phyloP scores from a whole-genome alignment of 2,888 invertebrate genomes.

The Steinernema hermaphroditum region DNA sequence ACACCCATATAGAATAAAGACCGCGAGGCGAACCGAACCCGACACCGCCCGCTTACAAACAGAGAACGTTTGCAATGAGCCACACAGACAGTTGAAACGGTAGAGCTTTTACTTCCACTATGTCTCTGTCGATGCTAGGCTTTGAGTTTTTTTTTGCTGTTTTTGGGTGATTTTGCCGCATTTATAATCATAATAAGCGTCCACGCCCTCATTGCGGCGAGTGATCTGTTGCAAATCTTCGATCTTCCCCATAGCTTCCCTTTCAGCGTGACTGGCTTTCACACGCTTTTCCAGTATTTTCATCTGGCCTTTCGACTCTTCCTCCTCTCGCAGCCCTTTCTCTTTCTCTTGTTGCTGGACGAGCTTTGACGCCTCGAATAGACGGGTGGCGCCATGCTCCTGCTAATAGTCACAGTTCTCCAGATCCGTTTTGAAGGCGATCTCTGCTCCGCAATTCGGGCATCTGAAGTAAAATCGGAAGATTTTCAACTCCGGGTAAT shows the following conservation, averaged over 20 bases:
- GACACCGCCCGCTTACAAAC: too few relatives aligned
- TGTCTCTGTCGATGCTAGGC: too few relatives aligned
- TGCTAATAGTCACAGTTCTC: slow-evolving; percentile 90
- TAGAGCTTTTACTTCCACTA: too few relatives aligned
- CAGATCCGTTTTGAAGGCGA: slow-evolving; percentile 97
- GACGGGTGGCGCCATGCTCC: slow-evolving; percentile 97
- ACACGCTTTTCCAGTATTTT: slow-evolving; percentile 90
- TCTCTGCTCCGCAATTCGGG: slow-evolving; percentile 95
- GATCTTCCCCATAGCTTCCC: slow-evolving; percentile 81
- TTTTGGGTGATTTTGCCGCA: too few relatives aligned
- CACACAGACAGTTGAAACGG: too few relatives aligned
- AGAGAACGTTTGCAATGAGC: too few relatives aligned
- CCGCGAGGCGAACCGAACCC: too few relatives aligned
- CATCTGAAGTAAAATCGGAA: slow-evolving; percentile 94
- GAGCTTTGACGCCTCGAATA: slow-evolving; percentile 87
- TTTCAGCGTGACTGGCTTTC: slow-evolving; percentile 91
- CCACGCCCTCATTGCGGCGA: slow-evolving; percentile 82
- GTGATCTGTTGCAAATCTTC: slow-evolving; percentile 94
- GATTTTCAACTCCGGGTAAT: slow-evolving; percentile 91
- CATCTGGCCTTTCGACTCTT: slow-evolving; percentile 98
- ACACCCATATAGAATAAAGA: too few relatives aligned
- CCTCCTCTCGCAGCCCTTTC: slow-evolving; percentile 89
- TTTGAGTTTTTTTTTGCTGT: too few relatives aligned
- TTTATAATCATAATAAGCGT: too few relatives aligned
- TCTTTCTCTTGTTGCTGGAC: slow-evolving; percentile 73